Percentiles rank a stretch among this genome's conserved stretches.
Conservation (phyloP, 2,888 invertebrate species). For the Drosophila helvetica region DNA sequence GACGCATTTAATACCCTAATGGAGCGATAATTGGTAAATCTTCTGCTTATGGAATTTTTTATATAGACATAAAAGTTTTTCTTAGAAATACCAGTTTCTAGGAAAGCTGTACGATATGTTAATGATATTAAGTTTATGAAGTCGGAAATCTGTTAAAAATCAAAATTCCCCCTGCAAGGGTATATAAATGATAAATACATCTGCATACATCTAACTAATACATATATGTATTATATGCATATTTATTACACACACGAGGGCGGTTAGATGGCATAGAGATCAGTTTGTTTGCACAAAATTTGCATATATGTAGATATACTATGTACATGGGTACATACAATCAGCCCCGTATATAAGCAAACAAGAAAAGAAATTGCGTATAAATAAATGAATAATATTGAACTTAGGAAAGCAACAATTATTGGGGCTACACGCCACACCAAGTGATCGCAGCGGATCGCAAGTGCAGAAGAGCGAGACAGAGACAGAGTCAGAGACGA, state of each 20-base stretch:
- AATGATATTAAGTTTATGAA: no score
- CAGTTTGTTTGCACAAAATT: constrained; percentile 45
- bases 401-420: constrained; percentile 47
- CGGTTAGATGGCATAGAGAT: not conserved
- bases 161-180: not conserved
- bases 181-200: not conserved
- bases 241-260: not conserved
- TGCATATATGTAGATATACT: constrained; percentile 45
- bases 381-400: constrained; percentile 43
- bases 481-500: not conserved
- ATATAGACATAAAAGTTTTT: no score
- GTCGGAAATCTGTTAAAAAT: not conserved
- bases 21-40: not conserved
- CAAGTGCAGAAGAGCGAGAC: not conserved
- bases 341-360: not conserved
- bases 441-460: constrained; percentile 17
- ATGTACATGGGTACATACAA: constrained; percentile 20
- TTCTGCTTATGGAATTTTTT: not conserved
- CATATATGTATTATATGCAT: not conserved
- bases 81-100: no score
- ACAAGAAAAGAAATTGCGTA: constrained; percentile 37
- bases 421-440: constrained; percentile 32
- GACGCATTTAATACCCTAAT: not conserved
- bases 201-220: constrained; percentile 1
- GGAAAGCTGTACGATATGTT: no score